Evolutionary conservation across 2,888 invertebrate species (phyloP).

Genomic region (Drosophila monieri): DNA sequence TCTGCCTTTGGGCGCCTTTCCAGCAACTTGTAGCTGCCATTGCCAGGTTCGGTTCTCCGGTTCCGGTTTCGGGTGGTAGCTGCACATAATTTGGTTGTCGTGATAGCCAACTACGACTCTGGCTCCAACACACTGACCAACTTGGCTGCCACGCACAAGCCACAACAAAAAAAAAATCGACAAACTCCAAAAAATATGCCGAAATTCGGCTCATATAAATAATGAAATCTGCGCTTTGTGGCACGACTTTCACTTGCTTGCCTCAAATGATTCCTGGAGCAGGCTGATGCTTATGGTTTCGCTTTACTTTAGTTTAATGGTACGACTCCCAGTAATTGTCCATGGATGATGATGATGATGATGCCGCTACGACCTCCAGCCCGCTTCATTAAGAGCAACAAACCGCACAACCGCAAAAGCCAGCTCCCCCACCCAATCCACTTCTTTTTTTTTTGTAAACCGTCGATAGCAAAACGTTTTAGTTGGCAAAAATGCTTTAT

Average conservation of each 20-base stretch:
- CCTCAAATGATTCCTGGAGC: slow-evolving; percentile 28
- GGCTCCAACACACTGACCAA: slow-evolving; percentile 60
- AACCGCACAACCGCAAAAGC: slow-evolving; percentile 30
- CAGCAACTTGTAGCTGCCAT: slow-evolving; percentile 1
- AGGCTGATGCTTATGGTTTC: slow-evolving; percentile 13
- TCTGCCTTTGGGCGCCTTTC: slow-evolving; percentile 21
- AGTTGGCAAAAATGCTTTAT: slow-evolving; percentile 44
- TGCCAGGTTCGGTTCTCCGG: slow-evolving; percentile 15
- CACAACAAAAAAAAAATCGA: background rate
- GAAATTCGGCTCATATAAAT: slow-evolving; percentile 36
- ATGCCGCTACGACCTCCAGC: slow-evolving; percentile 24
- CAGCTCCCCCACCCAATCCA: background rate
- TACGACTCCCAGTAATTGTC: slow-evolving; percentile 24
- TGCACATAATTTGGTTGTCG: slow-evolving; percentile 54
- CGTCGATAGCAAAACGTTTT: slow-evolving; percentile 40
- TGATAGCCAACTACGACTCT: slow-evolving; percentile 40
- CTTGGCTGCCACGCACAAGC: slow-evolving; percentile 45
- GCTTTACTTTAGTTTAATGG: slow-evolving; percentile 27
- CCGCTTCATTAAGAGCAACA: slow-evolving; percentile 40
- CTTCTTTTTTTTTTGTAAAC: background rate
- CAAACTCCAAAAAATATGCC: slow-evolving; percentile 14
- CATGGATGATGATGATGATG: slow-evolving; percentile 19
- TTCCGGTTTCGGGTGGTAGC: slow-evolving; percentile 46
- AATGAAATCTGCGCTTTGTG: slow-evolving; percentile 36
- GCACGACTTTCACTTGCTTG: slow-evolving; percentile 44